Evolutionary conservation across 1,140 invertebrate genomes (phyloP), one percentile per base, ranked within the genome.

Genomic region (Ditylenchus dipsaci): DNA sequence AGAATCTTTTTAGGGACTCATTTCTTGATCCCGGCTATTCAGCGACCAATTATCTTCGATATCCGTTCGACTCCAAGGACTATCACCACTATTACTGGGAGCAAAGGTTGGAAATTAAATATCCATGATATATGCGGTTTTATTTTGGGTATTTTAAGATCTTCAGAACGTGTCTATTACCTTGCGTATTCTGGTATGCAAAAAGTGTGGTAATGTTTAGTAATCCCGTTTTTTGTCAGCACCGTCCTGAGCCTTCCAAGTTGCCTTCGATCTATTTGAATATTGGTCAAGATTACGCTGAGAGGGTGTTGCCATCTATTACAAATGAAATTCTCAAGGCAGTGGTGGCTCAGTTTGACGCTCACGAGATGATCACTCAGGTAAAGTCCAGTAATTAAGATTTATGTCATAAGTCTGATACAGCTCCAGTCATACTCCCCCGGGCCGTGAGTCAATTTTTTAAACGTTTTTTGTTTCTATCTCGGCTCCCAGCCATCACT

Each of bases 81-180:
- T 87, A 89, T 99, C 43, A 92, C 94, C 5, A 93, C 95, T 5
- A 86, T 97, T 27, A 99, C 96, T 74, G 96, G 95, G 78, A 96
- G 92, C 84, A 98, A 97, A 89, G 90, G 90, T 90, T 85, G n/a
- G n/a, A 13, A n/a, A 65, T 65, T 65, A 11, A 66, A 26, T 33
- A 66, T 62, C 8, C n/a, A 5, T 0, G 1, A 1, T 33, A 59
- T 56, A 13, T 64, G 5, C 17, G 11, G n/a, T 65, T 65, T 65
- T 33, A 61, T 61, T 61, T 5, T 33, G n/a, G 7, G 11, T 11
- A 23, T 26, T 77, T 88, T 74, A 83, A 91, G 96, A 99, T 90
- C 87, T 99, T 68, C 96, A 99, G 84, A 99, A 96, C 87, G 95
- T 99, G 0, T 97, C 95, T 85, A 97, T 99, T 77, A 98, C 96